These are phyloP conservation scores for Arnoldichthys spilopterus DNA, from an alignment of 2,797 vertebrate genomes.

Conservation along the genomic window DNA sequence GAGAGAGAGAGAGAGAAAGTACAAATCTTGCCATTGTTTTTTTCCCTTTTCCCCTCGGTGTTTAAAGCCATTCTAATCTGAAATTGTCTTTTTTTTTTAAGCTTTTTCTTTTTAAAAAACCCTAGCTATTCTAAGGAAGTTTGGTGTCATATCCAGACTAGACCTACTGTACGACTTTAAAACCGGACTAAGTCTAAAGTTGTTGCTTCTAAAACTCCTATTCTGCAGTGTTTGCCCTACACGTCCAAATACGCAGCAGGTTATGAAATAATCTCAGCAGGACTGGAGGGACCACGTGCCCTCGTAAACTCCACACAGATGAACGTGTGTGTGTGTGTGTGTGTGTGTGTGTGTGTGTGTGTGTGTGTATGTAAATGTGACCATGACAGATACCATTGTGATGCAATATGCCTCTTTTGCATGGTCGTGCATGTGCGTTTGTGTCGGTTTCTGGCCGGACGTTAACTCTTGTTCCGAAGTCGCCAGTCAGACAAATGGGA, in stretches of 20 bases:
- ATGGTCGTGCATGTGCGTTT: not conserved
- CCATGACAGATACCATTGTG: not conserved
- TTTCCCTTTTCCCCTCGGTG: not conserved
- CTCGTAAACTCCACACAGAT: slow-evolving; percentile 57
- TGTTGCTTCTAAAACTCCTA: slow-evolving; percentile 34
- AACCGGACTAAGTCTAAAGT: slow-evolving; percentile 42
- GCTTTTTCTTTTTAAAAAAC: slow-evolving; percentile 16
- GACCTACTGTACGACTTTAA: slow-evolving; percentile 45
- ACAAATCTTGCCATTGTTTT: slow-evolving; percentile 43
- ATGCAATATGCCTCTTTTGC: not conserved
- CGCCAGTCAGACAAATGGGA: slow-evolving; percentile 17
- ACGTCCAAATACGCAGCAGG: slow-evolving; percentile 4
- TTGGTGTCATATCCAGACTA: slow-evolving; percentile 39
- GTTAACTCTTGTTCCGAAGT: slow-evolving; percentile 54
- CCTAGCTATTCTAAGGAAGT: slow-evolving; percentile 29
- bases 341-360: slow-evolving; percentile 4
- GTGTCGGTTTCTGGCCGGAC: slow-evolving; percentile 31
- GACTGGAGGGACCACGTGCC: slow-evolving; percentile 48
- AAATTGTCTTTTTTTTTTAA: slow-evolving; percentile 13
- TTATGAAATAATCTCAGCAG: slow-evolving; percentile 54
- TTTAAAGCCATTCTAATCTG: slow-evolving; percentile 27
- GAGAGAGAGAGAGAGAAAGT: too few species aligned
- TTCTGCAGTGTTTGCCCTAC: slow-evolving; percentile 25
- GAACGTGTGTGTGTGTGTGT: slow-evolving; percentile 25
- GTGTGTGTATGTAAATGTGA: not conserved